Evolutionary conservation across 2,888 invertebrate species (phyloP).

Genomic region (Epinotia brunnichana): DNA sequence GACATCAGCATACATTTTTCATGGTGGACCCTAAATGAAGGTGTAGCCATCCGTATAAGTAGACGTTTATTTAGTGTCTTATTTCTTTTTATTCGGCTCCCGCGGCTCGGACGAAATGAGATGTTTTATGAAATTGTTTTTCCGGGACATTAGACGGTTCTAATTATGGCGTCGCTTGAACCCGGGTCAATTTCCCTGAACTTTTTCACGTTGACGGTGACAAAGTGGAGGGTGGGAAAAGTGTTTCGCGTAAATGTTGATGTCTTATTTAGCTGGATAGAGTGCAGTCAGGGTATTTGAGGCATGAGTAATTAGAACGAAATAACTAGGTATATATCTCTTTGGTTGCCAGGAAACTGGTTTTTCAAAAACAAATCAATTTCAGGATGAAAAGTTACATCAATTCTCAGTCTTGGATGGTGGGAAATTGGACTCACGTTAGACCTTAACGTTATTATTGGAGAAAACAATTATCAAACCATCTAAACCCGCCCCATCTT

Average conservation of each 20-base stretch:
- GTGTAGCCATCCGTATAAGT: conserved; percentile 70
- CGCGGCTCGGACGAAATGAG: conserved; percentile 65
- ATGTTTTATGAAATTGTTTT: conserved; percentile 83
- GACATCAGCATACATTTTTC: conserved; percentile 62
- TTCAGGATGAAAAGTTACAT: not conserved
- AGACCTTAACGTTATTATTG: no score
- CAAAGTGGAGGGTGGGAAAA: conserved; percentile 70
- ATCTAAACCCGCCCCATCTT: no score
- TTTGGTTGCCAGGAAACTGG: no score
- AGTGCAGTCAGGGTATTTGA: conserved; percentile 5
- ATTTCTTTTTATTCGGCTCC: conserved; percentile 74
- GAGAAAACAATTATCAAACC: no score
- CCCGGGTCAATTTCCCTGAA: conserved; percentile 76
- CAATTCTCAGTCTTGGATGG: not conserved
- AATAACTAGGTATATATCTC: not conserved
- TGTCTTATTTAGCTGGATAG: conserved; percentile 20
- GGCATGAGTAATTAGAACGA: conserved; percentile 15
- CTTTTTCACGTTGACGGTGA: conserved; percentile 77
- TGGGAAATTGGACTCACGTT: no score
- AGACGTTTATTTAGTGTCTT: conserved; percentile 78
- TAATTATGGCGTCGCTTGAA: conserved; percentile 76
- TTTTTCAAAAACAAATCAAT: no score
- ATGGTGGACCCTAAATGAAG: conserved; percentile 64
- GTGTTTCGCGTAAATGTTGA: conserved; percentile 58
- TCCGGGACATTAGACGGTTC: conserved; percentile 79